Conservation (phyloP, 2,888 invertebrate species). For the Strigamia crassipes region DNA sequence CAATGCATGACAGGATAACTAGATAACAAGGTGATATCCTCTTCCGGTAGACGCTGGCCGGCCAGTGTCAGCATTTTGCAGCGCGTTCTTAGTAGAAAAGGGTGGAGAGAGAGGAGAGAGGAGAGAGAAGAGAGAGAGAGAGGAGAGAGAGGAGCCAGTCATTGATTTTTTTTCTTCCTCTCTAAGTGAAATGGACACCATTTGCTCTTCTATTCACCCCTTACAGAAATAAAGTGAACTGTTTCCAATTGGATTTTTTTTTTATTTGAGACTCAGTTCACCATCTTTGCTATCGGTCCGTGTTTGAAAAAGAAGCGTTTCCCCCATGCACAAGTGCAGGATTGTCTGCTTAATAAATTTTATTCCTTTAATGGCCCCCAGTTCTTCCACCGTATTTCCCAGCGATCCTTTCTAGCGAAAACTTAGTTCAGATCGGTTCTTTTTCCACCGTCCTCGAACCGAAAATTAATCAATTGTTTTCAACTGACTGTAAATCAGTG, state of each 20-base stretch:
- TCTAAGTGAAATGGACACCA: conserved; percentile 10
- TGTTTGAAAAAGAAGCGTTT: neutral
- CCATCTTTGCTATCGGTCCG: neutral
- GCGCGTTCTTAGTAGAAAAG: neutral
- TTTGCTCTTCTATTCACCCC: conserved; percentile 10
- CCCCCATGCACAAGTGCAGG: neutral
- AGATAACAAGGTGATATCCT: conserved; percentile 10
- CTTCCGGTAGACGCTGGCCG: neutral
- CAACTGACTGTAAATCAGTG: too few relatives aligned
- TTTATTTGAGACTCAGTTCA: neutral
- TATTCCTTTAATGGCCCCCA: neutral
- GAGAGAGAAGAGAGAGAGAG: neutral
- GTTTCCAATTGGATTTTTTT: neutral
- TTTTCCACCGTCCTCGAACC: neutral
- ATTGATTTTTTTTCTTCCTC: neutral
- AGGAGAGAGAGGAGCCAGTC: neutral
- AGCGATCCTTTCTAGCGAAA: neutral
- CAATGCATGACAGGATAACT: neutral
- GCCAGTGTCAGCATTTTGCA: neutral
- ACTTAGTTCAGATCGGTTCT: neutral
- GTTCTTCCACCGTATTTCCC: neutral
- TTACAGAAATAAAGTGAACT: neutral
- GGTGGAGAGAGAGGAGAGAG: too few relatives aligned
- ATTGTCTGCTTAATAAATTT: conserved; percentile 3
- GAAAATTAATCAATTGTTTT: too few relatives aligned